Percentiles rank a stretch among this genome's conserved stretches.
Evolutionary conservation across 2,888 invertebrate species (phyloP).

Genomic region (Noctuana brunneofusca): DNA sequence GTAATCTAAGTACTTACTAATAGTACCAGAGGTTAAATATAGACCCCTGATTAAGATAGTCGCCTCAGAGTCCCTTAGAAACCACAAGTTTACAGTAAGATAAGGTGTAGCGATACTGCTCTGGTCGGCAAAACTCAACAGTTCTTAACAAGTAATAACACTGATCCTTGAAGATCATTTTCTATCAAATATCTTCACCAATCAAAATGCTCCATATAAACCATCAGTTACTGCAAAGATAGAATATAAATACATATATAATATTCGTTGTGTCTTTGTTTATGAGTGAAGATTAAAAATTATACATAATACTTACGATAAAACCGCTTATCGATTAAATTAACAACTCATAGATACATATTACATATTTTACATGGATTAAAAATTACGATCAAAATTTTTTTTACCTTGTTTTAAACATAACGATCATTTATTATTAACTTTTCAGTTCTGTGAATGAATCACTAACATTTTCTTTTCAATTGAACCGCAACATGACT

Average conservation of each 20-base stretch:
- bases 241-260: slow-evolving; percentile 38
- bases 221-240: slow-evolving; percentile 25
- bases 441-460: slow-evolving; percentile 82
- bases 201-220: slow-evolving; percentile 5
- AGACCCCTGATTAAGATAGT: no score
- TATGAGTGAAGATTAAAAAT: slow-evolving; percentile 46
- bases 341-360: slow-evolving; percentile 77
- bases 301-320: slow-evolving; percentile 49
- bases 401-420: slow-evolving; percentile 67
- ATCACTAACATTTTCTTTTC: slow-evolving; percentile 73
- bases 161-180: no score
- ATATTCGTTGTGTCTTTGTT: slow-evolving; percentile 72
- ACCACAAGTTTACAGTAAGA: no score
- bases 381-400: slow-evolving; percentile 68
- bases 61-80: no score
- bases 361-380: slow-evolving; percentile 69
- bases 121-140: no score
- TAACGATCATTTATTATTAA: slow-evolving; percentile 79
- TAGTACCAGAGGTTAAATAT: no score
- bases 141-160: not conserved
- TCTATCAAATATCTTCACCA: not conserved
- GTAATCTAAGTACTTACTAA: no score
- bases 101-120: no score
- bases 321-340: slow-evolving; percentile 76
- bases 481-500: slow-evolving; percentile 59